A percentile compares a stretch with the other conserved stretches of the same genome.
These are phyloP conservation scores for Steinernema feltiae DNA, from an alignment of 1,140 invertebrate genomes.

Conservation along the genomic window DNA sequence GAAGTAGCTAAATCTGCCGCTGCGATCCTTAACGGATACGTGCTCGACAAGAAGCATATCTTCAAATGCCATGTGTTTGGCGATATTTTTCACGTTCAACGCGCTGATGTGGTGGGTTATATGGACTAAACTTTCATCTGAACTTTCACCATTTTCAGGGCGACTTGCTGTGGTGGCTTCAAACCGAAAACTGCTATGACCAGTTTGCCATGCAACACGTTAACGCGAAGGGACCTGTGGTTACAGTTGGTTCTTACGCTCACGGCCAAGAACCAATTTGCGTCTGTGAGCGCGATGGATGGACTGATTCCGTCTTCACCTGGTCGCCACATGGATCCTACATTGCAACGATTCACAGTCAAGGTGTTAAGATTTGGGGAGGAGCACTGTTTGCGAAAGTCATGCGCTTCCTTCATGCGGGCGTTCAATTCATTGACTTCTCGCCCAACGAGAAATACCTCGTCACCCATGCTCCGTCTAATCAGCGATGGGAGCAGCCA, in stretches of 20 bases:
- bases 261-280: slow-evolving; percentile 40
- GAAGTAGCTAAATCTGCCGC: slow-evolving; percentile 60
- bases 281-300: slow-evolving; percentile 61
- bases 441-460: slow-evolving; percentile 84
- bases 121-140: no score
- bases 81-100: slow-evolving; percentile 87
- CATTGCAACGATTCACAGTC: slow-evolving; percentile 85
- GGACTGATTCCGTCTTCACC: slow-evolving; percentile 87
- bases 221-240: slow-evolving; percentile 61
- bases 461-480: slow-evolving; percentile 49
- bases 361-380: slow-evolving; percentile 92
- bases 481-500: slow-evolving; percentile 23
- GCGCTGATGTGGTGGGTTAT: no score
- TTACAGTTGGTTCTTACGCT: slow-evolving; percentile 41
- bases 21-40: slow-evolving; percentile 79
- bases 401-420: slow-evolving; percentile 79
- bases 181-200: slow-evolving; percentile 81
- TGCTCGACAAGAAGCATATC: slow-evolving; percentile 89
- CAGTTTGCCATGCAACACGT: slow-evolving; percentile 72
- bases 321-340: slow-evolving; percentile 97
- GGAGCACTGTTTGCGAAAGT: slow-evolving; percentile 85
- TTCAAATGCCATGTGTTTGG: slow-evolving; percentile 91
- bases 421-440: slow-evolving; percentile 91
- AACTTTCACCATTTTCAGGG: slow-evolving; percentile 78
- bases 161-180: slow-evolving; percentile 81